Evolutionary conservation across 2,888 invertebrate species (phyloP), one percentile per base, ranked within the genome.

Genomic region (Melieria crassipennis): DNA sequence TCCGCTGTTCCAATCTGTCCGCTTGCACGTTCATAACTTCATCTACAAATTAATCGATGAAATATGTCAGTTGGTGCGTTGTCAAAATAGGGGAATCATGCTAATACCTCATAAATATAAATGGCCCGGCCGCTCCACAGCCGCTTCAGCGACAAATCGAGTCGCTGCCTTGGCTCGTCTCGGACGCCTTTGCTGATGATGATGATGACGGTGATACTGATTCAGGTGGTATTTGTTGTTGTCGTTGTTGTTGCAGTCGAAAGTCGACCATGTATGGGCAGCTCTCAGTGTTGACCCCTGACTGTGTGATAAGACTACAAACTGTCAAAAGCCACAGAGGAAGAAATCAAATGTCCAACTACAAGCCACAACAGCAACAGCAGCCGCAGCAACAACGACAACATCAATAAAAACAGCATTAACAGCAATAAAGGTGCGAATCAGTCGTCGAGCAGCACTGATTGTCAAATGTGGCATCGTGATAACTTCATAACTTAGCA

Each of bases 401-500:
- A 80, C 79, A 75, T 58, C 66, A 50, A 71, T 70, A 30, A 30
- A 30, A 30, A 67, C 74, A 30, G 30, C 30, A 30, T 30, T 30
- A 43, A 16, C 4, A 0, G 9, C 43, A 42, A 10, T 52, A 52
- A 52, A 7, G 7, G 13, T n/a, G 30, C 11, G 47, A 62, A 13
- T 45, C n/a, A 48, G 4, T 68, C 61, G 64, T 42, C 45, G 50
- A 16, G 52, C 7, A 30, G 30, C 62, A 46, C 5, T 56, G 56
- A 69, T 63, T 69, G 69, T 66, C 69, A 65, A 74, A 77, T 75
- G 80, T 79, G 82, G 74, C 81, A 81, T 81, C 80, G 78, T 81
- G 82, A 82, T 82, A 82, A 80, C 82, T 81, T 81, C 82, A 82
- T 81, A 81, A 82, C 80, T 82, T 77, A 82, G 58, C 73, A 81